Evolutionary conservation across 2,113 vertebrate species (phyloP), one percentile per base, ranked within the genome.

Genomic region (Dromaius novaehollandiae): DNA sequence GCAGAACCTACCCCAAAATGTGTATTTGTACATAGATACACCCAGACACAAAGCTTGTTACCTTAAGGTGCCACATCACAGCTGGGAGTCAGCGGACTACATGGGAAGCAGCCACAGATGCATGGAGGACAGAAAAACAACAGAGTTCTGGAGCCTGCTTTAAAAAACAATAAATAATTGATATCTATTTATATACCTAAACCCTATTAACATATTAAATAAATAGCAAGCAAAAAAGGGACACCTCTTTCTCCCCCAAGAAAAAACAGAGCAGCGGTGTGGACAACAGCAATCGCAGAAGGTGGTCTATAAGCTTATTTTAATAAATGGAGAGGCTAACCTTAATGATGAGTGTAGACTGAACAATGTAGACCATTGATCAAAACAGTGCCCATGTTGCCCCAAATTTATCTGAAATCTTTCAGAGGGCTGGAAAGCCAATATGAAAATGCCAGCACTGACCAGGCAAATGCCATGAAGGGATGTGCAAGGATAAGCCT

Each of bases 301-400:
- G 12, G 25, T 21, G 30, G 17, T 0, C 3, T 3, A 7, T n/a
- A 14, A 60, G 7, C 4, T 78, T 38, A 22, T 19, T 19, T 48
- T 48, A 48, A 48, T 48, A 48, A 48, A 48, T 2, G 11, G 4
- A 64, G 25, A 19, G 20, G 13, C 8, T 61, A 78, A 66, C 7
- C 9, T 13, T 50, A 44, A 63, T 0, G 4, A 22, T 14, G 3
- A 14, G 6, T 7, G 20, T 36, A 80, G 50, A 30, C 22, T 9
- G 9, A 46, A 32, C 20, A n/a, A 42, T 6, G 3, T 15, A 24
- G 24, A 38, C 8, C 9, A 11, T 6, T 13, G 4, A 14, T 50
- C 42, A 44, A 46, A 76, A 36, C 2, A 48, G 19, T 6, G 46
- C 22, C 48, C 55, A n/a, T 2, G 0, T 2, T 1, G 44, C 16